Percentiles rank a stretch among this genome's conserved stretches.
Evolutionary conservation across 2,797 vertebrate genomes (phyloP).

Genomic region (Amniataba percoides): DNA sequence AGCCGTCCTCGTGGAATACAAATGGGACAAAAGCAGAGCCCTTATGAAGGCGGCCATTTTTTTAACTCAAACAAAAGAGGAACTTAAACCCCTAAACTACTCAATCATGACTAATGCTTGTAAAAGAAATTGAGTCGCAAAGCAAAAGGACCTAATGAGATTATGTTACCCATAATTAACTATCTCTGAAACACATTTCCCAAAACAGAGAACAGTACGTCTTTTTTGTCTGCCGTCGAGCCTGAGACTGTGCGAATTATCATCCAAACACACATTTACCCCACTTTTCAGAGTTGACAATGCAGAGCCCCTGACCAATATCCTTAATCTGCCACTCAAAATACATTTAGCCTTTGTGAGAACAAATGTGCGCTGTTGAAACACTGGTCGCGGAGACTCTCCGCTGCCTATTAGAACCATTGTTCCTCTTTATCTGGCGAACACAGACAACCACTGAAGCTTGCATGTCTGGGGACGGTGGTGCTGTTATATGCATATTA

Average conservation of each 20-base stretch:
- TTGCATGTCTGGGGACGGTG: slow-evolving; percentile 70
- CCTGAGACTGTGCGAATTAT: slow-evolving; percentile 86
- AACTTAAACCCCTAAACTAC: slow-evolving; percentile 74
- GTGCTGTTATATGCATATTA: slow-evolving; percentile 68
- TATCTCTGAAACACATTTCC: slow-evolving; percentile 74
- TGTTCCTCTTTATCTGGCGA: slow-evolving; percentile 90
- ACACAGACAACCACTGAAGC: slow-evolving; percentile 82
- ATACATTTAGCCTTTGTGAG: slow-evolving; percentile 86
- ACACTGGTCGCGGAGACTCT: slow-evolving; percentile 82
- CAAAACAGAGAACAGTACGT: slow-evolving; percentile 66
- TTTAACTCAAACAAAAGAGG: slow-evolving; percentile 72
- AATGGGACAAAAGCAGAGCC: slow-evolving; percentile 55
- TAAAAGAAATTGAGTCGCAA: slow-evolving; percentile 80
- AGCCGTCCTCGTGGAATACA: slow-evolving; percentile 58
- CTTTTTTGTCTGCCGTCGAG: slow-evolving; percentile 73
- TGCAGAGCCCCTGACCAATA: slow-evolving; percentile 79
- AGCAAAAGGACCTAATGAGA: slow-evolving; percentile 80
- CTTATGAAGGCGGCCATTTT: slow-evolving; percentile 53
- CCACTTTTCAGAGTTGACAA: slow-evolving; percentile 86
- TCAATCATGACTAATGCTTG: slow-evolving; percentile 78
- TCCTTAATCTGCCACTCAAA: slow-evolving; percentile 86
- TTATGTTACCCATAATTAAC: slow-evolving; percentile 81
- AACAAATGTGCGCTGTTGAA: slow-evolving; percentile 86
- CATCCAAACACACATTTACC: slow-evolving; percentile 86
- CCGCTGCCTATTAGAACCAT: slow-evolving; percentile 88